Evolutionary conservation across 2,888 invertebrate species (phyloP), one percentile per base, ranked within the genome.

Genomic region (Mythimna vitellina): DNA sequence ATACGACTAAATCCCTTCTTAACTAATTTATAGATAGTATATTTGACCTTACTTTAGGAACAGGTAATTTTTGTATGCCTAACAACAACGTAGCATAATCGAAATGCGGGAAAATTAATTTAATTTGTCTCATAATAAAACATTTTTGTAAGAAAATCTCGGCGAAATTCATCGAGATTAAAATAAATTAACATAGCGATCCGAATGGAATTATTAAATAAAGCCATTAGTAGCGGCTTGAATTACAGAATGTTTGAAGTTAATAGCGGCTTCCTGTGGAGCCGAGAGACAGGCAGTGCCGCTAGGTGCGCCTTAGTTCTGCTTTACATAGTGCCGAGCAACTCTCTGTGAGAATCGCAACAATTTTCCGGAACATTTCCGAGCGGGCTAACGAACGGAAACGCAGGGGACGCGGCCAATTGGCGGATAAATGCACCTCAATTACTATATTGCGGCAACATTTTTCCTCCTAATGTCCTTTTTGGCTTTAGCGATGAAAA

Each of bases 361-460:
- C 94, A 94, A 95, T 95, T 95, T 94, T 93, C 94, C 94, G 93
- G 90, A 89, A 94, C 94, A 93, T 94, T 95, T 94, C 94, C 93
- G 92, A 90, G 89, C 89, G 86, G 88, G 91, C 93, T 94, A 95
- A 94, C 94, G 94, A 95, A 94, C 94, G 94, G 94, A 93, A 94
- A 92, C 93, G 93, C 94, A 92, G 92, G 93, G 94, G 93, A 93
- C 92, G 92, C 86, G 92, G 90, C 93, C 95, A 95, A 95, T 94
- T 93, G 94, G 89, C 93, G 92, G 92, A 93, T 94, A 95, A 95
- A 94, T 95, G 94, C 93, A 93, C 93, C 93, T 93, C 94, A 92
- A 93, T 94, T 94, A 93, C 94, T 93, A 91, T 92, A 92, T 93
- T 94, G 94, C 91, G 93, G 93, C 89, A 90, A 92, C 91, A 92